Evolutionary conservation across 2,888 invertebrate genomes (phyloP), one percentile per base, ranked within the genome.

Genomic region (Nemotelus pantherinus): DNA sequence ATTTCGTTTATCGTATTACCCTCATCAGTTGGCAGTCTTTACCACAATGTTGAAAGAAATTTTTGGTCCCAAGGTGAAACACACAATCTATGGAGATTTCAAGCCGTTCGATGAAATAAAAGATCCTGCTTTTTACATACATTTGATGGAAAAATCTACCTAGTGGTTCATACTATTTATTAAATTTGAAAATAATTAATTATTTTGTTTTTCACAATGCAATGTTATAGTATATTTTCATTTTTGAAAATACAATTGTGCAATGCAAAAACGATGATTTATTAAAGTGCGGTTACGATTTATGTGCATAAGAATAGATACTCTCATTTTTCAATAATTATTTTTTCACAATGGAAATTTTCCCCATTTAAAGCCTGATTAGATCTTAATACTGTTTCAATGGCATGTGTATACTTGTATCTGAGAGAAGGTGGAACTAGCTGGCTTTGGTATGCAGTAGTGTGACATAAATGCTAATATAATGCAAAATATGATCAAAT

Each of bases 1-100:
- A 83, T 96, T 96, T 87, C 91, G 96, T 2, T 88, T 96, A 48
- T 95, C 95, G 48, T 96, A 96, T 87, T 95, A 95, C 88, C 96
- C 96, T 0, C 95, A 96, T 86, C 91, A 91, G 80, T 86, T 96
- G 82, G 88, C 90, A 64, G 88, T 89, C 44, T 96, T 96, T 88
- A 91, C 90, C 0, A 83, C 88, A 47, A 93, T 95, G 88, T 85
- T 96, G 78, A 88, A 89, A 80, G 91, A 92, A 70, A 91, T 92
- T 2, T 96, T 96, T 84, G 91, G 91, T 63, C 84, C 87, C 45
- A 87, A 89, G 45, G 90, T 91, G 1, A 89, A 90, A 72, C 93
- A 94, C 85, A 89, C 89, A 79, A 91, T 95, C 77, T 96, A 90
- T 84, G 95, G 93, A 0, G 96, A 96, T 88, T 96, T 96, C 88